A percentile compares a stretch with the other conserved stretches of the same genome.
Evolutionary conservation across 2,113 vertebrate genomes (phyloP).

Genomic region (Dissostichus mawsoni): DNA sequence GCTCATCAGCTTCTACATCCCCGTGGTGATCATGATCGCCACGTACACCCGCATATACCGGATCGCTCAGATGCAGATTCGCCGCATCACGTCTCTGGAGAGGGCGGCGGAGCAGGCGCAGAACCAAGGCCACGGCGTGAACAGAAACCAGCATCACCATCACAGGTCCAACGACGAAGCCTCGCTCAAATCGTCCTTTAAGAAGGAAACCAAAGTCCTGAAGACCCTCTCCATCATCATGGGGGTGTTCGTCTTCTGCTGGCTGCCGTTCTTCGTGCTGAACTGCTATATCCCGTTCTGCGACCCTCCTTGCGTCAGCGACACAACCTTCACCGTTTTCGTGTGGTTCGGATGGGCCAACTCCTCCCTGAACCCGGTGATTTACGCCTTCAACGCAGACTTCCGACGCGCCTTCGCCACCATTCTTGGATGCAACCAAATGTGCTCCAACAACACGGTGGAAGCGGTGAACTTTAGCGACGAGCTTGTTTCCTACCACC

Average conservation of each 20-base stretch:
- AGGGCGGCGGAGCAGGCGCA: conserved; percentile 80
- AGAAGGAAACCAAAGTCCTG: conserved; percentile 89
- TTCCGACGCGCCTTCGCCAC: conserved; percentile 81
- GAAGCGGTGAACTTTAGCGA: conserved; percentile 85
- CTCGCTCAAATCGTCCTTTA: conserved; percentile 83
- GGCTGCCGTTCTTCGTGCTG: conserved; percentile 89
- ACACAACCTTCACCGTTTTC: too few species aligned
- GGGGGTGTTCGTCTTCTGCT: conserved; percentile 90
- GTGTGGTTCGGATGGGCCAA: too few species aligned
- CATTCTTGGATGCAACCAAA: conserved; percentile 81
- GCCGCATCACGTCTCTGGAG: conserved; percentile 85
- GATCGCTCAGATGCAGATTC: conserved; percentile 88
- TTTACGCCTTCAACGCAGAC: too few species aligned
- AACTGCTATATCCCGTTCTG: conserved; percentile 90
- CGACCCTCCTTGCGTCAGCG: conserved; percentile 59
- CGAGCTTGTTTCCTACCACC: conserved; percentile 85
- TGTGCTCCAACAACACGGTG: conserved; percentile 80
- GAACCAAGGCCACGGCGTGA: conserved; percentile 39
- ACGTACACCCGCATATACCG: conserved; percentile 88
- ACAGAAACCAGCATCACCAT: conserved; percentile 58
- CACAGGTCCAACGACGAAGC: conserved; percentile 73
- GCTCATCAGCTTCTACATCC: conserved; percentile 62
- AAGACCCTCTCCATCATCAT: conserved; percentile 89
- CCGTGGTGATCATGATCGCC: conserved; percentile 84
- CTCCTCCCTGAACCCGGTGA: too few species aligned